phyloP scores from a whole-genome alignment of 2,113 vertebrate species.

The Trematocara variabile region DNA sequence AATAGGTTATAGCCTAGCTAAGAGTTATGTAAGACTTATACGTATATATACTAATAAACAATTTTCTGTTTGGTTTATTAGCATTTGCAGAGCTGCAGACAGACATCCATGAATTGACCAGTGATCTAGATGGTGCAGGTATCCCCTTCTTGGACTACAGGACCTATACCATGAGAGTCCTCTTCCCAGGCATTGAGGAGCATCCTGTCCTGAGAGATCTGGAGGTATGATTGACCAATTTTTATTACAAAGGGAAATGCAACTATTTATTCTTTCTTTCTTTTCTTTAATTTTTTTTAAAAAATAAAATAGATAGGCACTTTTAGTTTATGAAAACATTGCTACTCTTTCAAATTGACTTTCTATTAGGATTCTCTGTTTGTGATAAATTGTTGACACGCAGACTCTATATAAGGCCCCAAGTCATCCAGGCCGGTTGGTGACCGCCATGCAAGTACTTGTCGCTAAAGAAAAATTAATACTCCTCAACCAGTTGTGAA shows the following conservation, averaged over 20 bases:
- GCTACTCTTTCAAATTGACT: background rate
- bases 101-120: conserved; percentile 95
- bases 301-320: background rate
- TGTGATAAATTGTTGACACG: background rate
- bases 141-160: conserved; percentile 97
- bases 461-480: background rate
- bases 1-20: background rate
- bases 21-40: background rate
- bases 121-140: conserved; percentile 91
- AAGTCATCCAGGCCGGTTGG: background rate
- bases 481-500: background rate
- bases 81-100: conserved; percentile 98
- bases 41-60: background rate
- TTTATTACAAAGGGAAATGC: background rate
- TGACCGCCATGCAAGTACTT: background rate
- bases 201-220: conserved; percentile 94
- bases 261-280: background rate
- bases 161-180: conserved; percentile 95
- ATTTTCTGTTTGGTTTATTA: conserved; percentile 36
- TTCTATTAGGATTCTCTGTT: background rate
- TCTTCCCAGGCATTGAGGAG: conserved; percentile 96
- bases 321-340: background rate
- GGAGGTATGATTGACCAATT: conserved; percentile 75
- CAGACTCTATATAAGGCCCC: background rate
- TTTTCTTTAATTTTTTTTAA: fast-evolving